phyloP scores from a whole-genome alignment of 2,113 vertebrate genomes.

The Probosciger aterrimus region DNA sequence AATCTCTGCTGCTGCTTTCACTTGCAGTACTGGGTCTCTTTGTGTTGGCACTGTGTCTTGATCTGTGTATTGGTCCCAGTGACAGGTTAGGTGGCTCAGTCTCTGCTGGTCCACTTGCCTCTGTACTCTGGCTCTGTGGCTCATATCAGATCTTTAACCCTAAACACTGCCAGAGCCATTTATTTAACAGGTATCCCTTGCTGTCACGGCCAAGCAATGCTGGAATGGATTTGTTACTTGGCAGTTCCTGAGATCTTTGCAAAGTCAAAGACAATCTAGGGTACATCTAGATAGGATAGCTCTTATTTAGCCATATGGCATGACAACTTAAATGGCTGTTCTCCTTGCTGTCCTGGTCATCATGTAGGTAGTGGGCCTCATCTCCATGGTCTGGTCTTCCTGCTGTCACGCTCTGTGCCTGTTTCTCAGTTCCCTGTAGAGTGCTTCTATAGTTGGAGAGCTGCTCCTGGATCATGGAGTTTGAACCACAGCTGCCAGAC shows the following conservation, averaged over 20 bases:
- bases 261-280: not conserved
- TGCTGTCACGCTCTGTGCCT: not conserved
- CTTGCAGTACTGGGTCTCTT: not conserved
- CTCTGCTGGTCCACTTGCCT: not conserved
- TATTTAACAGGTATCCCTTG: not conserved
- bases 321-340: not conserved
- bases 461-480: not conserved
- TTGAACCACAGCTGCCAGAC: not conserved
- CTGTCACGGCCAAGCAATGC: fast-evolving
- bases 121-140: not conserved
- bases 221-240: not conserved
- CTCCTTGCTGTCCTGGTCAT: not conserved
- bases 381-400: not conserved
- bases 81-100: not conserved
- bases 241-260: not conserved
- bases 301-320: not conserved
- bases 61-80: not conserved
- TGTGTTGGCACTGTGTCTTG: not conserved
- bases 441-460: not conserved
- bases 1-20: not conserved
- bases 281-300: not conserved
- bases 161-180: not conserved
- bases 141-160: not conserved
- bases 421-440: not conserved
- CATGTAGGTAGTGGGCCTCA: not conserved